Base-by-base conservation (phyloP, 2,113 vertebrate genomes). In the Gorsachius goisagi region DNA sequence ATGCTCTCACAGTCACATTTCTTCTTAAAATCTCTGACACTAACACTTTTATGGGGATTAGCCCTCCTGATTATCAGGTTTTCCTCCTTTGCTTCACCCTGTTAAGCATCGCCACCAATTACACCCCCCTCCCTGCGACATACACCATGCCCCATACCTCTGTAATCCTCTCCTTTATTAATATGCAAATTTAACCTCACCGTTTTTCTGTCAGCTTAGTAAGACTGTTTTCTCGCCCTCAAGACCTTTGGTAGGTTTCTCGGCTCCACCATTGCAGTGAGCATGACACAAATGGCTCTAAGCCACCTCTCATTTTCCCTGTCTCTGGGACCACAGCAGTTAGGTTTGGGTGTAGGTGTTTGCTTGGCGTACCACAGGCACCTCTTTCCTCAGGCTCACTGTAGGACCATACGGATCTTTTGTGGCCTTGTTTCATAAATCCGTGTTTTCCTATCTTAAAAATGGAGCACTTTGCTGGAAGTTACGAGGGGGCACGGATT, bases 261-360 rank as follows among this genome's bases (percentile, higher is more conserved):
- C 8, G 22, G 1, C 45, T 55, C 15, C 44, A 44, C 60, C 44
- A 18, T 32, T 55, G 35, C 32, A 17, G 11, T 37, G n/a, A 67
- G 26, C 3, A 5, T 5, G 14, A 83, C 33, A 20, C n/a, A 37
- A 45, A 39, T 9, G 33, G 5, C 18, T 49, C 27, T 32, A 67
- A 77, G 39, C 7, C 21, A 18, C 11, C 15, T 15, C 32, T 60
- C 0, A 0, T 1, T 1, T 62, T 73, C 39, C 14, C 12, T 15
- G 45, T 33, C 73, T 23, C 13, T 12, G 35, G 45, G 53, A 53
- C 23, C 0, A 0, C 4, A 58, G 59, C 58, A 76, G 28, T 64
- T n/a, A 35, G 16, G 11, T 80, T 75, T 41, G 79, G 19, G 22
- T 2, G 0, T 8, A 15, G 44, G 11, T 26, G 21, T 44, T 68